These are phyloP conservation scores for Psammodynastes pulverulentus DNA, from an alignment of 2,113 vertebrate species.

Conservation along the genomic window DNA sequence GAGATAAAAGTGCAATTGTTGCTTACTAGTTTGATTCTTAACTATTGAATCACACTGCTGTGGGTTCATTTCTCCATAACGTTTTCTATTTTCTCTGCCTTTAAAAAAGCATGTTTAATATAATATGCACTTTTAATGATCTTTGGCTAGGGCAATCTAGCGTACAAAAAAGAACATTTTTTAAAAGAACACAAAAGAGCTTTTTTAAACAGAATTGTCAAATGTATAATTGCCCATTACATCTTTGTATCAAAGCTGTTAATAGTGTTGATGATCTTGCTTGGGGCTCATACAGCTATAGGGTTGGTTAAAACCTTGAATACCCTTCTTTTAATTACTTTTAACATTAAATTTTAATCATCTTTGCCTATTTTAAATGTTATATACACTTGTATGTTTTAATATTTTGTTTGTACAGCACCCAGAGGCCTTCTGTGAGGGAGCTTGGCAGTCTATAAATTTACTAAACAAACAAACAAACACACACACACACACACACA, in stretches of 20 bases:
- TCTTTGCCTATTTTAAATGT: background rate
- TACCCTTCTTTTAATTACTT: background rate
- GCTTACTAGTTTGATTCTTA: background rate
- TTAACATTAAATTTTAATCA: background rate
- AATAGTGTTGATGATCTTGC: background rate
- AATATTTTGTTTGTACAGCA: background rate
- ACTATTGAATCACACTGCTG: background rate
- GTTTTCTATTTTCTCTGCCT: background rate
- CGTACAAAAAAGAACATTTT: background rate
- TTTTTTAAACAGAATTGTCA: background rate
- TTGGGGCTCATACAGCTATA: background rate
- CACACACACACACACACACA: too few relatives aligned
- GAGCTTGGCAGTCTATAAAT: background rate
- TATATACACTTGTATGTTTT: background rate
- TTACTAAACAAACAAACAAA: background rate
- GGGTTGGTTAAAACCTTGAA: background rate
- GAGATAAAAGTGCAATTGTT: background rate
- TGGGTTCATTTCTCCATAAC: background rate
- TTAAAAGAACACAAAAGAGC: background rate
- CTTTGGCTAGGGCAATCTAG: background rate
- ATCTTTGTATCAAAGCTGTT: constrained; percentile 1
- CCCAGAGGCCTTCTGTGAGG: background rate
- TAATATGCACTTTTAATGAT: fast-evolving
- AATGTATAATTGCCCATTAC: background rate
- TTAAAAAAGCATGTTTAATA: background rate